Evolutionary conservation across 2,888 invertebrate genomes (phyloP).

Genomic region (Syrphus vitripennis): DNA sequence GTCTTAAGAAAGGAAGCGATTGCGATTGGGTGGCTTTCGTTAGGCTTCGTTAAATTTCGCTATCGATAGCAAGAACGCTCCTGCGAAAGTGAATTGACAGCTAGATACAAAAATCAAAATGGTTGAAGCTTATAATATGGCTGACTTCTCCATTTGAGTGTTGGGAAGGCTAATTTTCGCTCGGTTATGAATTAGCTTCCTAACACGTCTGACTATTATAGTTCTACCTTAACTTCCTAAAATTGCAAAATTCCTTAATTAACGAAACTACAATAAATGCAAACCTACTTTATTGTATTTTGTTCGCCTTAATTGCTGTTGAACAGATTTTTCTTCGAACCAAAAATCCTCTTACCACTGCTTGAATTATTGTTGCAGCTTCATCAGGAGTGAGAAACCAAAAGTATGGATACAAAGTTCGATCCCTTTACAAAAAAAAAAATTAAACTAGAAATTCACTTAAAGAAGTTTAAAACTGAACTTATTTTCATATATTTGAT

Average conservation of each 20-base stretch:
- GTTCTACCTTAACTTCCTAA: background rate
- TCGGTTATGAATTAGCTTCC: too few relatives aligned
- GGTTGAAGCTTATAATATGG: too few relatives aligned
- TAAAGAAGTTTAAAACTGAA: background rate
- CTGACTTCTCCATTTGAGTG: too few relatives aligned
- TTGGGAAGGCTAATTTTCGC: too few relatives aligned
- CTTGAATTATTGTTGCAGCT: slow-evolving; percentile 27
- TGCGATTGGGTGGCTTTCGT: too few relatives aligned
- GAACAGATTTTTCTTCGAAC: background rate
- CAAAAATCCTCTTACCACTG: slow-evolving; percentile 15
- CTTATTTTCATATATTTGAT: slow-evolving; percentile 9
- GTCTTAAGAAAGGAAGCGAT: too few relatives aligned
- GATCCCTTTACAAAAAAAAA: background rate
- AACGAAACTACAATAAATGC: background rate
- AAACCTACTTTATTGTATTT: too few relatives aligned
- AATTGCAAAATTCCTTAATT: background rate
- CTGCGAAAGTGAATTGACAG: too few relatives aligned
- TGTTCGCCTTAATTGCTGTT: background rate
- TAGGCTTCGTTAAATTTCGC: too few relatives aligned
- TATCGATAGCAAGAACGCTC: too few relatives aligned
- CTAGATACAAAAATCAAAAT: too few relatives aligned
- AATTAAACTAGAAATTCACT: background rate
- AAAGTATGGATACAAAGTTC: slow-evolving; percentile 1
- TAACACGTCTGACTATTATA: too few relatives aligned
- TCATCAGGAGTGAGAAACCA: slow-evolving; percentile 12